Conservation (phyloP, 2,888 invertebrate genomes). For the Stegana nigrithorax region DNA sequence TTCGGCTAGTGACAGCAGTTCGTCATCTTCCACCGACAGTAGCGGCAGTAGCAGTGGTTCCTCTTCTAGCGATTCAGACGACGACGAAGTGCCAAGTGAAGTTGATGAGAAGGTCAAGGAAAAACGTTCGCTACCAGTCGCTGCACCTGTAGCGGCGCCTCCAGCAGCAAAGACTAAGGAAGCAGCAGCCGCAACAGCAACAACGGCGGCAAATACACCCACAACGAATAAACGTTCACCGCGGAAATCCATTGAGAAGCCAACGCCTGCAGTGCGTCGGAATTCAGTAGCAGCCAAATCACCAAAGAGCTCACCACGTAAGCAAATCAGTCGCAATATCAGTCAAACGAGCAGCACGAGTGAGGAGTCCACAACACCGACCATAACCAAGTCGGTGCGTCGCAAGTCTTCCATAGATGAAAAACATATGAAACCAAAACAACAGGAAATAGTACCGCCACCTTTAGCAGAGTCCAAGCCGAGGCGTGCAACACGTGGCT, state of each 20-base stretch:
- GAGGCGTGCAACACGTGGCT: constrained; percentile 52
- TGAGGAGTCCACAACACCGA: constrained; percentile 12
- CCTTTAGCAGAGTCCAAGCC: constrained; percentile 8
- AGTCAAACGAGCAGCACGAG: constrained; percentile 35
- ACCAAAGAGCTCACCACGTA: constrained; percentile 51
- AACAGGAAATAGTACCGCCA: neutral
- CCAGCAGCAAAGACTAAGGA: constrained; percentile 35
- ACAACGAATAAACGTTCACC: constrained; percentile 48
- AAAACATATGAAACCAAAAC: constrained; percentile 37
- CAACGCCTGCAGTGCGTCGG: constrained; percentile 37
- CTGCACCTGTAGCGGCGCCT: no score
- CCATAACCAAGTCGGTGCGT: constrained; percentile 24
- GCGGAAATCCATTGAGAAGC: constrained; percentile 52
- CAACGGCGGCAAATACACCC: constrained; percentile 11
- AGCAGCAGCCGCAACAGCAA: neutral
- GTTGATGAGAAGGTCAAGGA: constrained; percentile 28
- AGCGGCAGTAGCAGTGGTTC: constrained; percentile 53
- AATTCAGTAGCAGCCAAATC: constrained; percentile 51
- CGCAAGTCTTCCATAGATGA: constrained; percentile 61
- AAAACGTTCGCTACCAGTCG: constrained; percentile 1
- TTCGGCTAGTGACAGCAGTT: constrained; percentile 56
- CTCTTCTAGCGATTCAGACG: constrained; percentile 25
- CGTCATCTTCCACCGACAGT: constrained; percentile 51
- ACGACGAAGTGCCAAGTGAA: constrained; percentile 2
- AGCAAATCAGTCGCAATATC: constrained; percentile 40